Conservation (phyloP, 2,888 invertebrate genomes). For the Arctia plantaginis region DNA sequence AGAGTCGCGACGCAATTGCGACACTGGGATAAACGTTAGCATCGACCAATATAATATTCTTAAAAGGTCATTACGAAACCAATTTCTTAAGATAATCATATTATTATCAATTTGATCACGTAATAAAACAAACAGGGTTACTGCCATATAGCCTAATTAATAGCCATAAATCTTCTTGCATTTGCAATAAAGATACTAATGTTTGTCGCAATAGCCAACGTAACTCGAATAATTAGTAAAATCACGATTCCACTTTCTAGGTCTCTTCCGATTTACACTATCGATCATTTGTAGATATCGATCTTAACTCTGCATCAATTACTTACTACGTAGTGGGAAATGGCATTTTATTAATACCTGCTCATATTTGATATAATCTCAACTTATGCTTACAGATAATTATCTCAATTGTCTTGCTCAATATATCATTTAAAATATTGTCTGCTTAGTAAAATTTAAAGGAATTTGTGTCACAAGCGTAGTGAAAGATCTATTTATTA, state of each 20-base stretch:
- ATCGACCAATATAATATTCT: constrained; percentile 73
- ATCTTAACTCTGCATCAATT: constrained; percentile 71
- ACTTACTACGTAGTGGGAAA: constrained; percentile 66
- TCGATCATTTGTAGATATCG: constrained; percentile 77
- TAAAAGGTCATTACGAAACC: constrained; percentile 70
- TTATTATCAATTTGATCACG: constrained; percentile 70
- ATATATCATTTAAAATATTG: constrained; percentile 8
- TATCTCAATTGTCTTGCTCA: constrained; percentile 15
- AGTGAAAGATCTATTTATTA: not conserved
- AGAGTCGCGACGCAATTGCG: constrained; percentile 33
- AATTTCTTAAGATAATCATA: constrained; percentile 71
- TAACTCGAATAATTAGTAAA: constrained; percentile 81
- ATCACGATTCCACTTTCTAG: constrained; percentile 81
- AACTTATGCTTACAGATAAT: constrained; percentile 8
- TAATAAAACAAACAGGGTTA: constrained; percentile 73
- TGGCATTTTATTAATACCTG: constrained; percentile 58
- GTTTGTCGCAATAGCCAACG: constrained; percentile 76
- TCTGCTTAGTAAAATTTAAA: constrained; percentile 7
- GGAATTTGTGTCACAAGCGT: constrained; percentile 5
- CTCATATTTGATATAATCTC: constrained; percentile 40
- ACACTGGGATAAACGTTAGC: constrained; percentile 46
- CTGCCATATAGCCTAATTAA: constrained; percentile 69
- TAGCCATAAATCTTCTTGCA: constrained; percentile 74
- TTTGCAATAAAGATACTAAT: constrained; percentile 78
- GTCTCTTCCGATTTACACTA: constrained; percentile 74